Evolutionary conservation across 2,113 vertebrate species (phyloP).

Genomic region (Ibidorhyncha struthersii): DNA sequence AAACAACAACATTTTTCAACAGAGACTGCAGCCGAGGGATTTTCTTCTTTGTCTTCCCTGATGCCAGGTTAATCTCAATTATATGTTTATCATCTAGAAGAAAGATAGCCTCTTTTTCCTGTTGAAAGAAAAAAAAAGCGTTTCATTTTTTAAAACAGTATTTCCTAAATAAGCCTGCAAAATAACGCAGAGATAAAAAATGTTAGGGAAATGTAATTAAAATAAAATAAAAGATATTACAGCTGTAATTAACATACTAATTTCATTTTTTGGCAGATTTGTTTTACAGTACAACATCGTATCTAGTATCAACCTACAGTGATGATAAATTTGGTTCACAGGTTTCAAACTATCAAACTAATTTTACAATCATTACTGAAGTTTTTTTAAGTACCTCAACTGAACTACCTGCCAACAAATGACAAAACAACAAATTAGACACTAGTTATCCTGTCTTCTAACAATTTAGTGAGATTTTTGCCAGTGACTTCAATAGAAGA

Average conservation of each 20-base stretch:
- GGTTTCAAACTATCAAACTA: neutral
- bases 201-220: neutral
- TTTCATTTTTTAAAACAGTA: neutral
- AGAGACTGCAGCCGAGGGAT: slow-evolving; percentile 84
- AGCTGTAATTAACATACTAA: neutral
- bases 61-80: slow-evolving; percentile 88
- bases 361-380: neutral
- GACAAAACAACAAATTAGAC: neutral
- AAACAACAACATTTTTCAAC: slow-evolving; percentile 80
- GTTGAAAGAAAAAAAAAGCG: neutral
- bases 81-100: slow-evolving; percentile 87
- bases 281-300: neutral
- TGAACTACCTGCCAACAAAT: neutral
- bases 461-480: neutral
- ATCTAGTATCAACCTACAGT: neutral
- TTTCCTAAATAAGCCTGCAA: neutral
- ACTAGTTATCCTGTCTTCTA: neutral
- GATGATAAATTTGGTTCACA: neutral
- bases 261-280: neutral
- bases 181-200: neutral
- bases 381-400: neutral
- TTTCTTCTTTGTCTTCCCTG: slow-evolving; percentile 89
- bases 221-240: neutral
- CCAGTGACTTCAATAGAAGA: neutral
- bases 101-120: slow-evolving; percentile 93